These are phyloP conservation scores for Drosophila leonis DNA, from an alignment of 2,888 invertebrate species.

Conservation along the genomic window DNA sequence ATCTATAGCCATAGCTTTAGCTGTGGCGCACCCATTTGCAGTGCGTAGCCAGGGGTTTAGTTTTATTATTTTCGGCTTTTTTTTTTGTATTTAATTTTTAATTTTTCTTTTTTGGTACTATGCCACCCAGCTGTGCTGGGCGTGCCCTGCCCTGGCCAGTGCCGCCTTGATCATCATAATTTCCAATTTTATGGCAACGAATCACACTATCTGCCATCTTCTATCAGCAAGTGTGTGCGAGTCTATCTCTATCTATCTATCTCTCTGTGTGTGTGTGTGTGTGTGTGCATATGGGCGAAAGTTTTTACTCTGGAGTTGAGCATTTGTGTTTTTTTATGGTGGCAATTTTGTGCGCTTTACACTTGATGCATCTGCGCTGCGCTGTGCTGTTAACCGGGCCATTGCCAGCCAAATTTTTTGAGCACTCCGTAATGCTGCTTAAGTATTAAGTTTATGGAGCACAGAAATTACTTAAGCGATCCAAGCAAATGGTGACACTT, in stretches of 20 bases:
- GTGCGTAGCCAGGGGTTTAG: conserved; percentile 29
- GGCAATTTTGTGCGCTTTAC: conserved; percentile 57
- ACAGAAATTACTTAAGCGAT: conserved; percentile 19
- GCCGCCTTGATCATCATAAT: conserved; percentile 59
- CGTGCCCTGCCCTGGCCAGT: conserved; percentile 27
- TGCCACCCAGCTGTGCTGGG: conserved; percentile 28
- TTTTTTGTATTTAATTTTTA: background rate
- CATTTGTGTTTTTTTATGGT: conserved; percentile 44
- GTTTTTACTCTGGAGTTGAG: conserved; percentile 43
- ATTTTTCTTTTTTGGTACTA: conserved; percentile 11
- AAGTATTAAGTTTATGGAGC: conserved; percentile 47
- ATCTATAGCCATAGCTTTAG: conserved; percentile 5
- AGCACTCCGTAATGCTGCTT: conserved; percentile 38
- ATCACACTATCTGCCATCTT: conserved; percentile 48
- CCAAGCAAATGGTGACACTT: conserved; percentile 20
- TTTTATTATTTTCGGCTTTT: background rate
- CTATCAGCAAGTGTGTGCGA: conserved; percentile 28
- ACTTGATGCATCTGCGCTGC: conserved; percentile 56
- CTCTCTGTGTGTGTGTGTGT: conserved; percentile 22
- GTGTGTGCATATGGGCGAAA: conserved; percentile 47
- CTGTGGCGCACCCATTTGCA: conserved; percentile 47
- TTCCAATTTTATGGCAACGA: conserved; percentile 59
- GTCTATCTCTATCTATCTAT: background rate
- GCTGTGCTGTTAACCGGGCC: conserved; percentile 47
- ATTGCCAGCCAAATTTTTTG: conserved; percentile 40